These are phyloP conservation scores for Rhinolophus ferrumequinum DNA, from an alignment of 2,113 vertebrate species.

Conservation along the genomic window DNA sequence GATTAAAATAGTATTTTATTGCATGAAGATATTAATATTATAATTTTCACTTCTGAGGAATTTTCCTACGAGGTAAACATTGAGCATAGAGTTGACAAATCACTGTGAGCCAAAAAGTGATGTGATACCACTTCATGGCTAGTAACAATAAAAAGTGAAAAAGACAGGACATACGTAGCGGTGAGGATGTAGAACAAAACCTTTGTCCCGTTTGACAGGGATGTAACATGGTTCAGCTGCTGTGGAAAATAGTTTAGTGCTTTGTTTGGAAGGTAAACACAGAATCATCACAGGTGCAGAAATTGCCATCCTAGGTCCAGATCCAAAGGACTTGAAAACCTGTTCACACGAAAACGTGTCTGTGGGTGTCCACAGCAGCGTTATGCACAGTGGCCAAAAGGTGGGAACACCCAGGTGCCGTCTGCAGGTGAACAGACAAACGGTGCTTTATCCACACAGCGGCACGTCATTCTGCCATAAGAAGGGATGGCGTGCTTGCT, in stretches of 20 bases:
- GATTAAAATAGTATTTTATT: background rate
- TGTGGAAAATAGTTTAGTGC: background rate
- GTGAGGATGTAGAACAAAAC: fast-evolving
- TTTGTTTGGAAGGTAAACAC: fast-evolving
- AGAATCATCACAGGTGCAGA: fast-evolving
- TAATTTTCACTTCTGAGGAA: background rate
- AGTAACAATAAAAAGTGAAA: background rate
- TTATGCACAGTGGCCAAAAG: no score
- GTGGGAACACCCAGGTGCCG: background rate
- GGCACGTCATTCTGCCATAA: fast-evolving
- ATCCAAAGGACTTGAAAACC: background rate
- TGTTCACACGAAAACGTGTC: background rate
- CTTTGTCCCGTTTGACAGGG: background rate
- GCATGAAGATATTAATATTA: background rate
- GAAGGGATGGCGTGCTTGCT: background rate
- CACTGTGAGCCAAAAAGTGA: background rate
- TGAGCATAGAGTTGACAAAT: background rate
- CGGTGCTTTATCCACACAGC: fast-evolving
- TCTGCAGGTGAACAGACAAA: fast-evolving
- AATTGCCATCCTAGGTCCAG: fast-evolving
- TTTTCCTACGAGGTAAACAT: background rate
- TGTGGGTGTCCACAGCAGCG: fast-evolving
- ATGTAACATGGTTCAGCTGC: fast-evolving
- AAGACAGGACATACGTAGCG: background rate
- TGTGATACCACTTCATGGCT: fast-evolving